Conservation (phyloP, 53 echinoderm and acorn worm genomes). For the Paracentrotus lividus region DNA sequence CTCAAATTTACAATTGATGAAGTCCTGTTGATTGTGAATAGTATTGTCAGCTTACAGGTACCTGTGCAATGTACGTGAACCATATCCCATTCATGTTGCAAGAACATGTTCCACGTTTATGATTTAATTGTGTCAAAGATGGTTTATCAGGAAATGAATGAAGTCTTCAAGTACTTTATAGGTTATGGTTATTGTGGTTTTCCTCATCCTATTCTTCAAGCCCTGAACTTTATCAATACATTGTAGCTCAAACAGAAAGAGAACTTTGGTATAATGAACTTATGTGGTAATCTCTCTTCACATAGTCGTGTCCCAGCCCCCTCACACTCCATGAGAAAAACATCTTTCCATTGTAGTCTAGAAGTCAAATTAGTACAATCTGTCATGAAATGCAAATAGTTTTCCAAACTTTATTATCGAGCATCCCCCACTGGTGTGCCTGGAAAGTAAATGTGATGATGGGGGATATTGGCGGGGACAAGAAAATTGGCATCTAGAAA, state of each 20-base stretch:
- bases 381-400: neutral
- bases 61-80: neutral
- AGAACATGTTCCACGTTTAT: no score
- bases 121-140: neutral
- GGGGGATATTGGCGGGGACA: constrained; percentile 9
- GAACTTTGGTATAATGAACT: neutral
- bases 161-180: neutral
- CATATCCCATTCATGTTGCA: neutral
- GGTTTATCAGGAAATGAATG: neutral
- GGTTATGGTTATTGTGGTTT: neutral
- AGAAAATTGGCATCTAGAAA: constrained; percentile 46
- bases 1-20: no score
- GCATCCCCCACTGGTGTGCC: neutral
- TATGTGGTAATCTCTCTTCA: neutral
- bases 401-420: neutral
- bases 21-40: no score
- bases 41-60: no score
- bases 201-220: neutral
- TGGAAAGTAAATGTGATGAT: constrained; percentile 38
- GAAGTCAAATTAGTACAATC: neutral
- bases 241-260: neutral
- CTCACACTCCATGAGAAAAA: neutral
- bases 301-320: neutral
- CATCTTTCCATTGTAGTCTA: neutral
- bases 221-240: neutral